phyloP scores from a whole-genome alignment of 2,797 vertebrate genomes.

The Anabacerthia variegaticeps region DNA sequence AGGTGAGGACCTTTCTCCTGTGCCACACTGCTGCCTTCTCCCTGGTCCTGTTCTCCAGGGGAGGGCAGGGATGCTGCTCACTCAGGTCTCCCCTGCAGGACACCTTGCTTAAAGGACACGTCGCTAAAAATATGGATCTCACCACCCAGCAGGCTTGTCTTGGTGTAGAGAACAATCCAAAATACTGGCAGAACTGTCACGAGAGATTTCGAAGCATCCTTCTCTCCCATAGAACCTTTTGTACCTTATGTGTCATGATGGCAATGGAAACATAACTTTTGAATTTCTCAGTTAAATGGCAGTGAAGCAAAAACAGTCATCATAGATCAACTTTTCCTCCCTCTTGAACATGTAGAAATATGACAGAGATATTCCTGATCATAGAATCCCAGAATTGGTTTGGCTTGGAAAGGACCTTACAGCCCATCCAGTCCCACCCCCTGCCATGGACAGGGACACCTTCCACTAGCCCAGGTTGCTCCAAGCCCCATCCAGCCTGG shows the following conservation, averaged over 20 bases:
- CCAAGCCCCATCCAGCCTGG: rapidly evolving
- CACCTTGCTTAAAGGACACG: not conserved
- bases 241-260: not conserved
- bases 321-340: not conserved
- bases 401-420: not conserved
- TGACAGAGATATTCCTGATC: not conserved
- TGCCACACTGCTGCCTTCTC: not conserved
- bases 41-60: not conserved
- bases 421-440: not conserved
- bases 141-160: not conserved
- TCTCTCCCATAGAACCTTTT: not conserved
- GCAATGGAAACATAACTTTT: not conserved
- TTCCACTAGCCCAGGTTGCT: not conserved
- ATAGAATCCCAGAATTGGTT: not conserved
- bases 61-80: not conserved
- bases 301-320: not conserved
- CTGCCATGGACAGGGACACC: not conserved
- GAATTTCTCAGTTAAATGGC: not conserved
- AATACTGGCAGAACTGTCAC: not conserved
- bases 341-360: not conserved
- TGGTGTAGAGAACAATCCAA: not conserved
- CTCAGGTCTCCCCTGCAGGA: not conserved
- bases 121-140: not conserved
- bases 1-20: not conserved
- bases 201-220: not conserved